These are phyloP conservation scores for Epiblema foenella DNA, from an alignment of 2,888 invertebrate species.

Conservation along the genomic window DNA sequence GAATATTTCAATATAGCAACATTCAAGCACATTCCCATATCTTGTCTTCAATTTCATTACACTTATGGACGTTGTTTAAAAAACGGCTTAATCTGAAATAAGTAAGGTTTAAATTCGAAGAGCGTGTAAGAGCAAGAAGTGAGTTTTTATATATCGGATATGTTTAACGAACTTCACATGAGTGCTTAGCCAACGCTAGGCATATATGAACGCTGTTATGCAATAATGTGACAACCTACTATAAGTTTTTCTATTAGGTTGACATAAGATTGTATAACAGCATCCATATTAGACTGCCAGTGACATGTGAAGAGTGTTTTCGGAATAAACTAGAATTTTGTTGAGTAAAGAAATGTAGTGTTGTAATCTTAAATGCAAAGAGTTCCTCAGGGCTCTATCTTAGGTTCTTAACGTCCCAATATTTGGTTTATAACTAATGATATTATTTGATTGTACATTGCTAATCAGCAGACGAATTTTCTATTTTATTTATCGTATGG, in stretches of 20 bases:
- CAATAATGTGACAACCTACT: no score
- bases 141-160: background rate
- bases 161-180: background rate
- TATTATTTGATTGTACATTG: no score
- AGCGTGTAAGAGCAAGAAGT: background rate
- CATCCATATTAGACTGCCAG: background rate
- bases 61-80: background rate
- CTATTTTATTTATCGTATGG: no score
- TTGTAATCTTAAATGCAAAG: no score
- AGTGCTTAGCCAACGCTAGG: background rate
- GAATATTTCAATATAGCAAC: slow-evolving; percentile 3
- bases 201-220: no score
- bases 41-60: background rate
- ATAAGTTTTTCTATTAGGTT: no score
- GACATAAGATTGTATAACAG: no score
- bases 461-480: no score
- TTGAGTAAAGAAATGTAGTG: background rate
- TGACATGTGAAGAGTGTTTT: background rate
- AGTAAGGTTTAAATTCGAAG: background rate
- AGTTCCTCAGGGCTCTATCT: no score
- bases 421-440: no score
- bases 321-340: background rate
- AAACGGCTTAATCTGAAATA: background rate
- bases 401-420: no score
- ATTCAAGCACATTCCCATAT: slow-evolving; percentile 3